Conservation (phyloP, 2,113 vertebrate genomes). For the Pseudonaja textilis region DNA sequence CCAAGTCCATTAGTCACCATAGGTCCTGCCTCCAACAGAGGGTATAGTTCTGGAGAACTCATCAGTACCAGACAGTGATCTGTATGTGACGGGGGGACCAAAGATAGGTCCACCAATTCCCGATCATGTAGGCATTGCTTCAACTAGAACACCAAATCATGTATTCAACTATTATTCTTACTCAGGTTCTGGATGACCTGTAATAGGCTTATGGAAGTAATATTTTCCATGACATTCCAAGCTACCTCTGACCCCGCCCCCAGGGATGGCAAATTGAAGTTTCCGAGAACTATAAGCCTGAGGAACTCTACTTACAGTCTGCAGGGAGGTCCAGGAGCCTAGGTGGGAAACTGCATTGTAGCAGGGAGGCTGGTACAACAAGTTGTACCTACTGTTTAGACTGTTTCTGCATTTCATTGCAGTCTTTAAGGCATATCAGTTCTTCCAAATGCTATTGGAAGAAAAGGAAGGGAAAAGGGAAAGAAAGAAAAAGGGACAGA, state of each 20-base stretch:
- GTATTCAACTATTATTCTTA: not conserved
- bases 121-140: too few relatives aligned
- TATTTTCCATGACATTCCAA: not conserved
- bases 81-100: too few relatives aligned
- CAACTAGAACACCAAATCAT: not conserved
- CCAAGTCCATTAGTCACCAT: too few relatives aligned
- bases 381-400: not conserved
- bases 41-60: too few relatives aligned
- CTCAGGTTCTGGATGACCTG: not conserved
- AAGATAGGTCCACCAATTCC: too few relatives aligned
- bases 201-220: not conserved
- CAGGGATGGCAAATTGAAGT: not conserved
- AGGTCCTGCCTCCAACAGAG: too few relatives aligned
- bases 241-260: not conserved
- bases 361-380: not conserved
- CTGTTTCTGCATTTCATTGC: not conserved
- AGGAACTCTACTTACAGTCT: not conserved
- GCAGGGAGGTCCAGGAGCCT: not conserved
- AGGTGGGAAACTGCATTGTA: not conserved
- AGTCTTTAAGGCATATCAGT: not conserved
- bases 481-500: too few relatives aligned
- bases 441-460: not conserved
- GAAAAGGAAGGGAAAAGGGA: too few relatives aligned
- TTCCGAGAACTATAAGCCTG: not conserved
- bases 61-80: too few relatives aligned